These are phyloP conservation scores for Junonia oenone DNA, from an alignment of 2,888 invertebrate species.

Conservation along the genomic window DNA sequence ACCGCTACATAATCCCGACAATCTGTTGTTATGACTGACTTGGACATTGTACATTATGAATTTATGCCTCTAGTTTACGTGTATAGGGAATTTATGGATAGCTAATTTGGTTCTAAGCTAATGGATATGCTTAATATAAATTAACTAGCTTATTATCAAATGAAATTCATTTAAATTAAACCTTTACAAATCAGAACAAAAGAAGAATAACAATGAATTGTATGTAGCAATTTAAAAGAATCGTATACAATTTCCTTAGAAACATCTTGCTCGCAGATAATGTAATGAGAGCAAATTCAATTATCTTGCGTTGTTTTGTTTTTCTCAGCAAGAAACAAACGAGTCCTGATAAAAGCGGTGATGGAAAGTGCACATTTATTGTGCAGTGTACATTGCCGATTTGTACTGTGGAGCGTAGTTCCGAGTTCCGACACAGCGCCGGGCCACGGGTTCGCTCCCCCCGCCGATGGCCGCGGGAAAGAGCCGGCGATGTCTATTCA, in stretches of 20 bases:
- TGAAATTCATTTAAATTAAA: not conserved
- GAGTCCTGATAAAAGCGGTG: conserved; percentile 58
- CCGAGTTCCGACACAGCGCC: conserved; percentile 74
- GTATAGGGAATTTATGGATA: conserved; percentile 13
- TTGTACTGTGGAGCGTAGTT: conserved; percentile 55
- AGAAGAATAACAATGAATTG: conserved; percentile 1
- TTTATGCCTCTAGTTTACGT: conserved; percentile 27
- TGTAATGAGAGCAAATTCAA: conserved; percentile 72
- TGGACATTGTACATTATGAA: conserved; percentile 32
- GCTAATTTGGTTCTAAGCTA: conserved; percentile 4
- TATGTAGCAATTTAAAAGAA: conserved; percentile 30
- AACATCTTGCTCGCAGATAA: conserved; percentile 62
- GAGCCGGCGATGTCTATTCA: conserved; percentile 73
- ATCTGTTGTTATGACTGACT: conserved; percentile 39
- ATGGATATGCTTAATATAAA: not conserved
- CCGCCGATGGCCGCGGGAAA: conserved; percentile 50
- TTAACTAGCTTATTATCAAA: not conserved
- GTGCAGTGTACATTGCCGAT: conserved; percentile 66
- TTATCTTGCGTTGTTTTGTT: conserved; percentile 66
- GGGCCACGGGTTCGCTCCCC: conserved; percentile 37
- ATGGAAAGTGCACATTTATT: conserved; percentile 70
- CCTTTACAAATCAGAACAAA: not conserved
- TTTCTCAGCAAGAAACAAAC: conserved; percentile 41
- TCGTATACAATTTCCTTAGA: conserved; percentile 37
- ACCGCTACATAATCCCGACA: conserved; percentile 36